These are phyloP conservation scores for Aegypius monachus DNA, from an alignment of 2,113 vertebrate species.

Conservation along the genomic window DNA sequence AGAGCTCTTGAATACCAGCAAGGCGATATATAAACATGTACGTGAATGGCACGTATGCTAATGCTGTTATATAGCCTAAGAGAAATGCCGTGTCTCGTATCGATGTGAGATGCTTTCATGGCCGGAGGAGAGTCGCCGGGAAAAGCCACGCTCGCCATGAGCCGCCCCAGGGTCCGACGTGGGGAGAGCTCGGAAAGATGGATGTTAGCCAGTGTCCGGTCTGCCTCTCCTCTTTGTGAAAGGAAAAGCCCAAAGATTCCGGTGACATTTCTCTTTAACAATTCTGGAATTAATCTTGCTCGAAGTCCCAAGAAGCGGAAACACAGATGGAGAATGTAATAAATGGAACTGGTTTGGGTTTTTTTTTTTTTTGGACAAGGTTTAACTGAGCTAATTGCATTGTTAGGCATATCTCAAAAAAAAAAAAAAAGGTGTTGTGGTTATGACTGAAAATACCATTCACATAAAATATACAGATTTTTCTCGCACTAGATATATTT, in stretches of 20 bases:
- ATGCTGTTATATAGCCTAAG: fast-evolving
- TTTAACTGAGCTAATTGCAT: neutral
- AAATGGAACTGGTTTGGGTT: neutral
- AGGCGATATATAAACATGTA: conserved; percentile 10
- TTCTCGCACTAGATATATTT: neutral
- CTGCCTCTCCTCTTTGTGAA: neutral
- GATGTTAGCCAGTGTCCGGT: neutral
- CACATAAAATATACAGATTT: neutral
- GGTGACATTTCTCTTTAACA: neutral
- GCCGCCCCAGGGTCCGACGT: fast-evolving
- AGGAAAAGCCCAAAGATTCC: neutral
- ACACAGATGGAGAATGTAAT: neutral
- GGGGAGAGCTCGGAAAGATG: neutral
- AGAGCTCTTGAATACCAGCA: conserved; percentile 13
- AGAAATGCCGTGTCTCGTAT: fast-evolving
- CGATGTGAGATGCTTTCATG: fast-evolving
- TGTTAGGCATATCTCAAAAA: neutral
- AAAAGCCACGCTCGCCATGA: neutral
- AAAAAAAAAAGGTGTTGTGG: neutral
- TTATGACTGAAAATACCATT: neutral
- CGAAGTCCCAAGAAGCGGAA: neutral
- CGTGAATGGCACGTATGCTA: neutral
- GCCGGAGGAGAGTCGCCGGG: neutral
- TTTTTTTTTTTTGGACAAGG: neutral
- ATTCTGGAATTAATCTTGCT: neutral